Percentiles rank a stretch among this genome's conserved stretches.
Conservation (phyloP, 2,797 vertebrate species). For the Channallabes apus region DNA sequence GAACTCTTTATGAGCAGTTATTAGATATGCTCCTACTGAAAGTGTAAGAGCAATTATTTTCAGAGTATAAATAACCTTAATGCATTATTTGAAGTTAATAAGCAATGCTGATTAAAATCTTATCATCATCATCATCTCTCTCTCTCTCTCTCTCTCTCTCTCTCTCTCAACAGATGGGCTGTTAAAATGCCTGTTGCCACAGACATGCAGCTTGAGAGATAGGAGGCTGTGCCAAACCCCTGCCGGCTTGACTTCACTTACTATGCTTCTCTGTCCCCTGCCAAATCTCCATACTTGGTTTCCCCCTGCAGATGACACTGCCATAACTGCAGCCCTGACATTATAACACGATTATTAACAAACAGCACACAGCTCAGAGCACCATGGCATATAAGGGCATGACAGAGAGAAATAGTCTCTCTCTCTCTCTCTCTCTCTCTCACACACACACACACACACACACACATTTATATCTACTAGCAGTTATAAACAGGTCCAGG, state of each 20-base stretch:
- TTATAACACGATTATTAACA: conserved; percentile 44
- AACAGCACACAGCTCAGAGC: conserved; percentile 43
- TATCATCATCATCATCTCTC: background rate
- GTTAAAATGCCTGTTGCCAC: conserved; percentile 49
- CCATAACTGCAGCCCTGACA: conserved; percentile 42
- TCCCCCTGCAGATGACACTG: conserved; percentile 34
- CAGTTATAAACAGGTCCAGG: conserved; percentile 12
- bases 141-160: conserved; percentile 9
- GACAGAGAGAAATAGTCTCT: conserved; percentile 13
- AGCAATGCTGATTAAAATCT: conserved; percentile 3
- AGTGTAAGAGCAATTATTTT: background rate
- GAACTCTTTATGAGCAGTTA: background rate
- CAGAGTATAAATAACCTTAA: background rate
- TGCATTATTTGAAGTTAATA: conserved; percentile 5
- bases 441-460: background rate
- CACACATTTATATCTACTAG: background rate
- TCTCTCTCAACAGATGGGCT: conserved; percentile 48
- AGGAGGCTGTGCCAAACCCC: conserved; percentile 51
- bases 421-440: conserved; percentile 5
- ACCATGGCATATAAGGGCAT: conserved; percentile 14
- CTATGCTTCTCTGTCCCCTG: conserved; percentile 8
- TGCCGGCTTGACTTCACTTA: conserved; percentile 44
- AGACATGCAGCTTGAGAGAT: conserved; percentile 45
- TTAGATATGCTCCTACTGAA: background rate
- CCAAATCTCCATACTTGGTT: background rate